phyloP scores from a whole-genome alignment of 2,113 vertebrate species.

The Myxocyprinus asiaticus region DNA sequence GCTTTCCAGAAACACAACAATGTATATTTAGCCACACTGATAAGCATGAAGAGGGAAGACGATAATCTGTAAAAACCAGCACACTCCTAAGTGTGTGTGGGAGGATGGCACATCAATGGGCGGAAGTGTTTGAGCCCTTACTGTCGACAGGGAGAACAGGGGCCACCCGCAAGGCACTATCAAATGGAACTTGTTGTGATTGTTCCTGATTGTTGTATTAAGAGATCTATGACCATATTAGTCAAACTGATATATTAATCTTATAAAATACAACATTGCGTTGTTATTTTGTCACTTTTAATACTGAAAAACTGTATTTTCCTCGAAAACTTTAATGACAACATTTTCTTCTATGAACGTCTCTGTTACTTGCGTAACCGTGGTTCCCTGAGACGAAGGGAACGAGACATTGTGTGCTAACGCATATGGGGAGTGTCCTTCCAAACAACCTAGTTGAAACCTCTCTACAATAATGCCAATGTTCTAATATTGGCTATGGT shows the following conservation, averaged over 20 bases:
- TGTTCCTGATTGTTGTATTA: conserved; percentile 7
- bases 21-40: conserved; percentile 70
- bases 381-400: too few relatives aligned
- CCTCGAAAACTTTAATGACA: too few relatives aligned
- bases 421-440: too few relatives aligned
- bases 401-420: too few relatives aligned
- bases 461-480: too few relatives aligned
- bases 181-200: conserved; percentile 46
- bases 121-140: conserved; percentile 67
- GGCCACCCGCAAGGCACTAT: conserved; percentile 49
- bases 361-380: too few relatives aligned
- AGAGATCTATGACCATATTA: neutral
- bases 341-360: too few relatives aligned
- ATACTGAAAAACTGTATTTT: too few relatives aligned
- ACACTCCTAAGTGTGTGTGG: conserved; percentile 58
- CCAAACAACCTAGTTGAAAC: too few relatives aligned
- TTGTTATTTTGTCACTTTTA: neutral
- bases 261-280: neutral
- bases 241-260: conserved; percentile 2
- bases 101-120: conserved; percentile 70
- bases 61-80: conserved; percentile 72
- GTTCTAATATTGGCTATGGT: too few relatives aligned
- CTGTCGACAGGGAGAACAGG: conserved; percentile 64
- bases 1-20: conserved; percentile 63
- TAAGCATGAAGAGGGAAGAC: conserved; percentile 70